Evolutionary conservation across 2,888 invertebrate genomes (phyloP).

Genomic region (Ichneumoninae sp.): DNA sequence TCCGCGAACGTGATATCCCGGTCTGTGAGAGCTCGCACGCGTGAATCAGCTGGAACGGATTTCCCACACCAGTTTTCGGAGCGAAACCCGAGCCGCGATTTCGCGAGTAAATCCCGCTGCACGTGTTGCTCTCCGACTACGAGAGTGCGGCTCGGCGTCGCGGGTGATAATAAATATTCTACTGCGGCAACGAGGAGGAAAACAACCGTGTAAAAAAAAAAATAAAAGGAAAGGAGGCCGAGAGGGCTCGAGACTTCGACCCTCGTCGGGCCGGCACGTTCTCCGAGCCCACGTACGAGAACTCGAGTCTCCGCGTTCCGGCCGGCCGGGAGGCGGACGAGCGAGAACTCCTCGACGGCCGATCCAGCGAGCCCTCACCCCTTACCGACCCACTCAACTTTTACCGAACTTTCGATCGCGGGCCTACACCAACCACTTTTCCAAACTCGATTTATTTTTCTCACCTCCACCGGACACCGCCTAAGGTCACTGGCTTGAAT

Average conservation of each 20-base stretch:
- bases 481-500: constrained; percentile 16
- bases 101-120: constrained; percentile 11
- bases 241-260: constrained; percentile 6
- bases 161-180: background rate
- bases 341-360: background rate
- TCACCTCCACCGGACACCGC: background rate
- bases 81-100: background rate
- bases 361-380: background rate
- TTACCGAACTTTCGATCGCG: background rate
- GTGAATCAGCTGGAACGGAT: background rate
- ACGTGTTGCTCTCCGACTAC: constrained; percentile 52
- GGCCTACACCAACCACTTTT: background rate
- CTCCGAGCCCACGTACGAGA: constrained; percentile 1
- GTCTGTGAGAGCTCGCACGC: background rate
- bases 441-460: background rate
- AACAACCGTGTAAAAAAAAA: background rate
- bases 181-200: background rate
- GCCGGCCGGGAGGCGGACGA: background rate
- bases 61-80: background rate
- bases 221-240: background rate
- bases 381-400: background rate
- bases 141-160: background rate
- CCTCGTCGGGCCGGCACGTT: background rate
- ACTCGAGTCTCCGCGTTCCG: background rate
- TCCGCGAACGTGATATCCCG: constrained; percentile 3